Conservation (phyloP, 1,140 invertebrate genomes). For the Hycleus cichorii region DNA sequence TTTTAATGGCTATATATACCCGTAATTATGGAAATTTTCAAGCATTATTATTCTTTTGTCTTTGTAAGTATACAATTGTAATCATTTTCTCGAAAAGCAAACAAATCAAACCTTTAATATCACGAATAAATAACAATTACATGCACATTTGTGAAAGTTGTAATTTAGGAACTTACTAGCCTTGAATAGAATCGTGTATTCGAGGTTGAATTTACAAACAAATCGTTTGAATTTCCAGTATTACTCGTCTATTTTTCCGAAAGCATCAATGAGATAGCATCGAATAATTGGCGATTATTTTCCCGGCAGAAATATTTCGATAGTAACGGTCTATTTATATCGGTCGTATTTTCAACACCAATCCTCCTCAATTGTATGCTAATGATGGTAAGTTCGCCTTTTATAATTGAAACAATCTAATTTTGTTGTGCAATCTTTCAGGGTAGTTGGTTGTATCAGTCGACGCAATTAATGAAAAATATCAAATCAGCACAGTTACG, state of each 20-base stretch:
- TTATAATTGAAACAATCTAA: neutral
- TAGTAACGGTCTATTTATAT: conserved; percentile 86
- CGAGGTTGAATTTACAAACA: conserved; percentile 10
- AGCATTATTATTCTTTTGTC: conserved; percentile 69
- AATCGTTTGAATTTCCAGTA: conserved; percentile 49
- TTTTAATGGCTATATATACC: conserved; percentile 69
- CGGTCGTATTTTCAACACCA: conserved; percentile 82
- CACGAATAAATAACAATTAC: too few relatives aligned
- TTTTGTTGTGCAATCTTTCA: conserved; percentile 37
- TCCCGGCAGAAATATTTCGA: conserved; percentile 90
- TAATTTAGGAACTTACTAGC: conserved; percentile 1
- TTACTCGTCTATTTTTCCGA: conserved; percentile 81
- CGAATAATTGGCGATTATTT: conserved; percentile 76
- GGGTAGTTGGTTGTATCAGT: conserved; percentile 80
- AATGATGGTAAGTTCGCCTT: conserved; percentile 69
- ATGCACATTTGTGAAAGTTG: neutral
- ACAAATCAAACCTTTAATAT: conserved; percentile 1
- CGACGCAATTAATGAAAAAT: conserved; percentile 75
- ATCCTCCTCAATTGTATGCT: conserved; percentile 86
- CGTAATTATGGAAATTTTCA: conserved; percentile 81
- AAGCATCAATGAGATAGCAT: conserved; percentile 79
- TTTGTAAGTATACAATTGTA: conserved; percentile 59
- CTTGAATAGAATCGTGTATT: conserved; percentile 20
- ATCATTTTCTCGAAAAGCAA: conserved; percentile 2
- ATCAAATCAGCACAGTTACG: conserved; percentile 71